phyloP scores from a whole-genome alignment of 2,113 vertebrate genomes.

The Pseudonaja textilis region DNA sequence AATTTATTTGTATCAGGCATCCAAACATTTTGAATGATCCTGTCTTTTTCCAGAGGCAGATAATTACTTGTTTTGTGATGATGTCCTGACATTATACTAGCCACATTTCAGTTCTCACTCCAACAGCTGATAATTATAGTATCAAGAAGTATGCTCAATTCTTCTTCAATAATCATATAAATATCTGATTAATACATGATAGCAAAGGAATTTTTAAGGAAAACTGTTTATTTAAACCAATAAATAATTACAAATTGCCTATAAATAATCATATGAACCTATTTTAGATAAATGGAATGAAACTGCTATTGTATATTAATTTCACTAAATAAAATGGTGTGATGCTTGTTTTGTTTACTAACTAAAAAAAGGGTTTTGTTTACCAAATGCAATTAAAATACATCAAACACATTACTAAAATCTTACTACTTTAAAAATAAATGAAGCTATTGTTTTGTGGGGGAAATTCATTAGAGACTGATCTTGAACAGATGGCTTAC shows the following conservation, averaged over 20 bases:
- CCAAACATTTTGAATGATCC: conserved; percentile 16
- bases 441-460: conserved; percentile 38
- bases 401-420: background rate
- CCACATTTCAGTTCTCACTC: conserved; percentile 21
- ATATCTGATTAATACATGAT: background rate
- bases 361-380: background rate
- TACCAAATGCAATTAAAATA: conserved; percentile 18
- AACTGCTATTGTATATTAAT: background rate
- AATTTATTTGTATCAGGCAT: background rate
- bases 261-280: conserved; percentile 31
- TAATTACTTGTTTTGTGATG: conserved; percentile 27
- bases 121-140: conserved; percentile 19
- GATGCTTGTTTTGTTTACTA: conserved; percentile 1
- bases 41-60: background rate
- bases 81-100: background rate
- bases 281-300: background rate
- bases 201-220: background rate
- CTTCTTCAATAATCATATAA: background rate
- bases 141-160: background rate
- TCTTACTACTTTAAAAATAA: conserved; percentile 34
- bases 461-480: conserved; percentile 27
- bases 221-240: conserved; percentile 39
- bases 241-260: conserved; percentile 30
- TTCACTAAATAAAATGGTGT: conserved; percentile 6
- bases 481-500: conserved; percentile 36